phyloP scores from a whole-genome alignment of 1,140 invertebrate genomes.

The Manduca sexta region DNA sequence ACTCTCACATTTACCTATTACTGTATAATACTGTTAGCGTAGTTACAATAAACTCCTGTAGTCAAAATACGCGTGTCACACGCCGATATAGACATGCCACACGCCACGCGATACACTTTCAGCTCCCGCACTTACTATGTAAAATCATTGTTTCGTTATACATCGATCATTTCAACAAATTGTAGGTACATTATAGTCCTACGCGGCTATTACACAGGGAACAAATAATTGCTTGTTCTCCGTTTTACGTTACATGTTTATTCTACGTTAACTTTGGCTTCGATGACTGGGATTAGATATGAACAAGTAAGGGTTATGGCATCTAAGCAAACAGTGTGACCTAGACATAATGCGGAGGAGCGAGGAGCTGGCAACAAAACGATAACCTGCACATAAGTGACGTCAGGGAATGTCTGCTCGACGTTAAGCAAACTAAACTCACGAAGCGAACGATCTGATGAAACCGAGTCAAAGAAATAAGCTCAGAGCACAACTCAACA shows the following conservation, averaged over 20 bases:
- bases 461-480: conserved; percentile 14
- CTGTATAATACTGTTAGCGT: conserved; percentile 57
- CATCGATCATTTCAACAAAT: not conserved
- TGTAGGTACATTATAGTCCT: not conserved
- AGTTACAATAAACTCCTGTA: conserved; percentile 31
- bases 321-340: conserved; percentile 1
- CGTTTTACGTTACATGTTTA: too few relatives aligned
- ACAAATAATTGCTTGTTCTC: not conserved
- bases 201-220: not conserved
- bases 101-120: conserved; percentile 3
- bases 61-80: conserved; percentile 17
- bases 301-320: not conserved
- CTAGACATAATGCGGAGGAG: not conserved
- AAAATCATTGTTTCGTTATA: too few relatives aligned
- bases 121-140: not conserved
- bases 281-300: conserved; percentile 27
- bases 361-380: not conserved
- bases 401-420: conserved; percentile 47
- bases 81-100: not conserved
- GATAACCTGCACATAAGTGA: conserved; percentile 1
- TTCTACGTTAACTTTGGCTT: conserved; percentile 30
- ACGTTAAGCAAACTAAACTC: conserved; percentile 19
- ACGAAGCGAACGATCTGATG: conserved; percentile 13
- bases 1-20: conserved; percentile 22
- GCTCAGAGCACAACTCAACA: conserved; percentile 36